These are phyloP conservation scores for Antedon mediterranea DNA, from an alignment of 53 echinoderm and acorn worm species.

Conservation along the genomic window DNA sequence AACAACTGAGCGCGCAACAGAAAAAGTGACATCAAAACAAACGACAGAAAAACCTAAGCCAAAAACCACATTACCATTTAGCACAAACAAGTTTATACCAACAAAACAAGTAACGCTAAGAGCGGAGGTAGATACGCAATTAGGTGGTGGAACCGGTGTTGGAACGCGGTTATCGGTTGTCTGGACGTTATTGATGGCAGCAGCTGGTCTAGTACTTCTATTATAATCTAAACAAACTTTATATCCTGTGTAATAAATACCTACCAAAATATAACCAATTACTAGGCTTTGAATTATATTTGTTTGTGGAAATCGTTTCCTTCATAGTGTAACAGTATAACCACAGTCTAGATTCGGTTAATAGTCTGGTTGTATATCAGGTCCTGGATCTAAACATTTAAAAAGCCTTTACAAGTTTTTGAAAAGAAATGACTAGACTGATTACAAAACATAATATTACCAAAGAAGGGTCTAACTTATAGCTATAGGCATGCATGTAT, in stretches of 20 bases:
- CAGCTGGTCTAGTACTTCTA: not conserved
- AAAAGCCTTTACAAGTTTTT: no score
- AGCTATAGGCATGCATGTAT: no score
- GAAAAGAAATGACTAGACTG: no score
- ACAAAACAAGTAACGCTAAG: not conserved
- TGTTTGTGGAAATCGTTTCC: no score
- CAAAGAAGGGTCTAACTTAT: no score
- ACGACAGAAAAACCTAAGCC: not conserved
- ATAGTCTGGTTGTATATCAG: no score
- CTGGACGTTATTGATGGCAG: slow-evolving; percentile 6
- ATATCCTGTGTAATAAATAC: not conserved
- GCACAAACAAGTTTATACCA: not conserved
- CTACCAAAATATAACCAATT: no score
- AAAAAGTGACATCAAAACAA: not conserved
- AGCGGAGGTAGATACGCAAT: not conserved
- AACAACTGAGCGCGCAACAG: not conserved
- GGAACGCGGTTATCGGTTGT: slow-evolving; percentile 19
- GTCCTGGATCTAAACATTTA: no score
- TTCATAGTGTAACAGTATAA: no score
- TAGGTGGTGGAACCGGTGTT: not conserved
- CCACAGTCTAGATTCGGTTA: no score
- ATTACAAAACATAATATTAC: no score
- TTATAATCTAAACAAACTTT: not conserved
- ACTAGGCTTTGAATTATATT: no score
- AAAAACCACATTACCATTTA: not conserved